phyloP scores from a whole-genome alignment of 2,888 invertebrate genomes.

The Lissonota sp. region DNA sequence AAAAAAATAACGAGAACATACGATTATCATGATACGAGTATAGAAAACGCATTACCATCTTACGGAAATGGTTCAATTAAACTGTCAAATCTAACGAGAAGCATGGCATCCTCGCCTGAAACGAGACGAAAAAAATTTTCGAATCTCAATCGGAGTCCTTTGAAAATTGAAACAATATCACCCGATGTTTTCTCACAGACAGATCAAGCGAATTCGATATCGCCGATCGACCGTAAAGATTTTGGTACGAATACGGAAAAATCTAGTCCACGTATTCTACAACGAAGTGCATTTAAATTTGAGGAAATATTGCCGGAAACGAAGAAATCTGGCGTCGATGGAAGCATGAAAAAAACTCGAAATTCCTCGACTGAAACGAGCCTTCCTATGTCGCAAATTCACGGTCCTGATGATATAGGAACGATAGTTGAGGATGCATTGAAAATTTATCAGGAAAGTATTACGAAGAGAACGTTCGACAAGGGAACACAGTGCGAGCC shows the following conservation, averaged over 20 bases:
- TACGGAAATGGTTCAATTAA: slow-evolving; percentile 37
- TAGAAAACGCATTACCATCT: too few relatives aligned
- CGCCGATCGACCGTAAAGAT: slow-evolving; percentile 66
- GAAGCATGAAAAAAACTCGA: slow-evolving; percentile 55
- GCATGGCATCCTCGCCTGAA: slow-evolving; percentile 58
- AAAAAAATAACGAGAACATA: slow-evolving; percentile 31
- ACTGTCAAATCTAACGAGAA: slow-evolving; percentile 46
- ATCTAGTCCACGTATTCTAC: slow-evolving; percentile 49
- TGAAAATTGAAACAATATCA: slow-evolving; percentile 69
- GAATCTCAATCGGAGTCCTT: slow-evolving; percentile 64
- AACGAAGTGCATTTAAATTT: slow-evolving; percentile 68
- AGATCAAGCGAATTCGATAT: not conserved
- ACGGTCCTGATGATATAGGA: slow-evolving; percentile 73
- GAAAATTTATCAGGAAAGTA: slow-evolving; percentile 70
- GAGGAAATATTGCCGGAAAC: slow-evolving; percentile 72
- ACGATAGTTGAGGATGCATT: slow-evolving; percentile 76
- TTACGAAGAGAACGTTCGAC: slow-evolving; percentile 68
- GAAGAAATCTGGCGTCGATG: not conserved
- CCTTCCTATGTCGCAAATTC: slow-evolving; percentile 80
- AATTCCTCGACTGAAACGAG: slow-evolving; percentile 74
- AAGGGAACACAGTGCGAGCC: slow-evolving; percentile 72
- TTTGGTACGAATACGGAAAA: slow-evolving; percentile 71
- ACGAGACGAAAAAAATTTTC: slow-evolving; percentile 61
- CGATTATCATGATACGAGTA: slow-evolving; percentile 40
- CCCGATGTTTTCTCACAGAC: slow-evolving; percentile 36